Evolutionary conservation across 2,797 vertebrate species (phyloP).

Genomic region (Pagetopsis macropterus): DNA sequence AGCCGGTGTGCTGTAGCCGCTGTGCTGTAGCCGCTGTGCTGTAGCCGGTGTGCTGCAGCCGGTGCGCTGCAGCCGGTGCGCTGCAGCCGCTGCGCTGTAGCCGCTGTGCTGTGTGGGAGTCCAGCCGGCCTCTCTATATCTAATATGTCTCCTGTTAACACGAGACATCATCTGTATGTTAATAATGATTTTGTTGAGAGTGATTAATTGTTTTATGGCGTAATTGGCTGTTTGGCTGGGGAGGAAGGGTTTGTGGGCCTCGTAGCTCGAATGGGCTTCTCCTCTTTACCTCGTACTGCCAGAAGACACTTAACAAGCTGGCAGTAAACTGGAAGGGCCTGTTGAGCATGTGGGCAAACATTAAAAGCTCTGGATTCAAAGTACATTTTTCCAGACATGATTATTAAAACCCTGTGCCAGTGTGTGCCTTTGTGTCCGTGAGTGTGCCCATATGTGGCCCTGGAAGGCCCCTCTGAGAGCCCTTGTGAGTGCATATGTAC

Average conservation of each 20-base stretch:
- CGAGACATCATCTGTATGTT: slow-evolving; percentile 15
- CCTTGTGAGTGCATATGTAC: slow-evolving; percentile 34
- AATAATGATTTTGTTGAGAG: slow-evolving; percentile 29
- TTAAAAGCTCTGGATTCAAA: slow-evolving; percentile 86
- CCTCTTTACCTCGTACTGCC: slow-evolving; percentile 76
- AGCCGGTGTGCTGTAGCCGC: too few species aligned
- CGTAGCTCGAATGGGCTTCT: slow-evolving; percentile 60
- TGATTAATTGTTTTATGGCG: slow-evolving; percentile 37
- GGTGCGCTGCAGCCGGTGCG: too few species aligned
- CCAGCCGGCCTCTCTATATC: neutral
- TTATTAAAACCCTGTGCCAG: slow-evolving; percentile 86
- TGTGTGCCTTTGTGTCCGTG: slow-evolving; percentile 43
- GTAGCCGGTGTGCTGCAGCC: too few species aligned
- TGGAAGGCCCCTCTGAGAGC: slow-evolving; percentile 37
- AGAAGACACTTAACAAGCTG: slow-evolving; percentile 89
- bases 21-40: too few species aligned
- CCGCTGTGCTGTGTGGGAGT: neutral
- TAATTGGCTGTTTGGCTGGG: slow-evolving; percentile 34
- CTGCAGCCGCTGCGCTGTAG: neutral
- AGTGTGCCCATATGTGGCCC: slow-evolving; percentile 54
- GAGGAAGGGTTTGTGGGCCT: slow-evolving; percentile 18
- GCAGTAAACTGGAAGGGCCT: slow-evolving; percentile 86
- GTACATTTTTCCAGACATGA: slow-evolving; percentile 86
- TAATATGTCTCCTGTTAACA: neutral
- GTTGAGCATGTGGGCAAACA: slow-evolving; percentile 89